Conservation (phyloP, 2,113 vertebrate genomes). For the Calyptommatus sinebrachiatus region DNA sequence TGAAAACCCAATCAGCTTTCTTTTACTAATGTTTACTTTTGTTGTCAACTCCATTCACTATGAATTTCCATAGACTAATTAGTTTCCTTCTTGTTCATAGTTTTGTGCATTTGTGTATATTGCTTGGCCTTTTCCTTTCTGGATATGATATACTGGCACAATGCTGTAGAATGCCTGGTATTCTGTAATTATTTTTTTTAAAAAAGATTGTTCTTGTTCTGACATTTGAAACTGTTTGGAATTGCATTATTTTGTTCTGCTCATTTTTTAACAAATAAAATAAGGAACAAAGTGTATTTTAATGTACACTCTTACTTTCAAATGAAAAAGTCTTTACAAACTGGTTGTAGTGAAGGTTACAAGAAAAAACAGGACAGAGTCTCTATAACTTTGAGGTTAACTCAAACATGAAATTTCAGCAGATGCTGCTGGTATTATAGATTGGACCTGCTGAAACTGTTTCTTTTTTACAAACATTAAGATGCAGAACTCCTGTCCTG, state of each 20-base stretch:
- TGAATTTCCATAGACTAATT: conserved; percentile 48
- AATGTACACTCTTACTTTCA: background rate
- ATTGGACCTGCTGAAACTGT: no score
- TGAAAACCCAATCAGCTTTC: conserved; percentile 49
- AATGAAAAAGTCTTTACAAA: background rate
- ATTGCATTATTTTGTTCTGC: background rate
- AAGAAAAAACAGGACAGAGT: no score
- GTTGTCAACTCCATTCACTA: conserved; percentile 49
- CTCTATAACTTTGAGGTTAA: no score
- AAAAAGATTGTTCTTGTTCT: background rate
- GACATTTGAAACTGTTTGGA: conserved; percentile 16
- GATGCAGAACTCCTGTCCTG: no score
- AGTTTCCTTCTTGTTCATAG: conserved; percentile 41
- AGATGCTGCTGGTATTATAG: no score
- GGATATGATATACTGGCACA: conserved; percentile 18
- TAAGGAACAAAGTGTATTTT: background rate
- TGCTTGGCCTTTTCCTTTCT: conserved; percentile 26
- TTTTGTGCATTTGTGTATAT: background rate
- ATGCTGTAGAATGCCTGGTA: background rate
- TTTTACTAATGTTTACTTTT: conserved; percentile 44
- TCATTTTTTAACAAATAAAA: background rate
- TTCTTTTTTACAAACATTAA: no score
- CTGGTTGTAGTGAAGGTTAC: background rate
- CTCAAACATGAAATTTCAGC: no score
- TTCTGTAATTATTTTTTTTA: background rate